A percentile compares a stretch with the other conserved stretches of the same genome.
Evolutionary conservation across 2,797 vertebrate genomes (phyloP).

Genomic region (Galago senegalensis): DNA sequence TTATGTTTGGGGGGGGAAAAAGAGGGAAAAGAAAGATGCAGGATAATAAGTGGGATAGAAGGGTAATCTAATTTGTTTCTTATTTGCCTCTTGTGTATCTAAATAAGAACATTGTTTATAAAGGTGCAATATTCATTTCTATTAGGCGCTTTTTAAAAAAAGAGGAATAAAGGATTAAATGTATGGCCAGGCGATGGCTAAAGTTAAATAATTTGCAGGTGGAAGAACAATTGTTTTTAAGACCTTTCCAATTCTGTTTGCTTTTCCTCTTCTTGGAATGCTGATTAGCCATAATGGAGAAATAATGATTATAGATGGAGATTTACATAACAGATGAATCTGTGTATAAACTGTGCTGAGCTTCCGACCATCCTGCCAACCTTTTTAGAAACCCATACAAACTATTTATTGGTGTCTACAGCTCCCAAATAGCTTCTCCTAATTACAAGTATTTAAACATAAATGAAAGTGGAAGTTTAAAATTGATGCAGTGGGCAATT

Average conservation of each 20-base stretch:
- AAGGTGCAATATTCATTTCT: constrained; percentile 66
- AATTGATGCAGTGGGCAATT: constrained; percentile 69
- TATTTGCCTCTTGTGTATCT: constrained; percentile 60
- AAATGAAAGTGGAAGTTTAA: constrained; percentile 71
- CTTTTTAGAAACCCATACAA: constrained; percentile 68
- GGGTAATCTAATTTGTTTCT: constrained; percentile 49
- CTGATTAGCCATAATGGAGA: constrained; percentile 76
- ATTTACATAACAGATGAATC: constrained; percentile 73
- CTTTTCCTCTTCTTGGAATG: constrained; percentile 68
- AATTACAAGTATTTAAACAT: constrained; percentile 79
- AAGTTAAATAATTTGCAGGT: constrained; percentile 63
- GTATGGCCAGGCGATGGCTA: constrained; percentile 51
- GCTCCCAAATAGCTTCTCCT: constrained; percentile 66
- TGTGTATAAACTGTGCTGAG: constrained; percentile 73
- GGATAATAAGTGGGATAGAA: constrained; percentile 32
- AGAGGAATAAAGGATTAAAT: constrained; percentile 64
- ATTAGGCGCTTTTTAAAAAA: not conserved
- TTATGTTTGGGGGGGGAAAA: constrained; percentile 46
- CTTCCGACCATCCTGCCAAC: constrained; percentile 62
- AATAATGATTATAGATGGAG: constrained; percentile 71
- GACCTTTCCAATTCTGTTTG: constrained; percentile 49
- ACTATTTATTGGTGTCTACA: constrained; percentile 64
- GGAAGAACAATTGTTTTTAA: constrained; percentile 67
- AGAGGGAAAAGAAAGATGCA: not conserved
- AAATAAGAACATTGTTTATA: constrained; percentile 70